Base-by-base conservation (phyloP, 2,888 invertebrate genomes). In the Eilema depressum region DNA sequence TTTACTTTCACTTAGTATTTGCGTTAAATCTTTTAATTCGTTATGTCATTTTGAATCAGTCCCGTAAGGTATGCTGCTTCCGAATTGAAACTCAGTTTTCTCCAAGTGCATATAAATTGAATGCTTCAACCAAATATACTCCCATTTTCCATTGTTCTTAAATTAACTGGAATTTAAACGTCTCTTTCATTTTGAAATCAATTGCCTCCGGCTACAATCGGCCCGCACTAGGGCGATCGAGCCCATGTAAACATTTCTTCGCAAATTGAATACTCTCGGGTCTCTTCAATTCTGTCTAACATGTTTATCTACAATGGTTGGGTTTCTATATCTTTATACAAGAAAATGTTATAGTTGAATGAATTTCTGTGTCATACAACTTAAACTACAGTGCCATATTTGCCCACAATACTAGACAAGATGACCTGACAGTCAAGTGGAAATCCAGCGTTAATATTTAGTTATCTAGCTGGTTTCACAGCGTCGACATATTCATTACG, bases 211-310 rank as follows among this genome's bases (percentile, higher is more conserved):
- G 69, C 76, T 76, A 59, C 59, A 59, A 26, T 59, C 26, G 59
- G 26, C 26, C 75, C 82, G 78, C 75, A 77, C 75, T 28, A 26
- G 28, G 59, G 28, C 59, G 59, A 59, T 59, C 17, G 59, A 20
- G 59, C 70, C 70, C 70, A 76, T 77, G 77, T 82, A 81, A 86
- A 86, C 81, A 85, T 86, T 85, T 84, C 77, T 76, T 75, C 78
- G 70, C 75, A 79, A 80, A 77, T 79, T 72, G 75, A 77, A 73
- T 73, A 73, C 68, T 64, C 28, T 56, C 57, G 66, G 59, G 59
- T 66, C 59, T 63, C 68, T 61, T 68, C 28, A 60, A 53, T 56
- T 63, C 63, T 62, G 69, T 61, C 60, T 41, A 41, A 20, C 47
- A 37, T 65, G 62, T 66, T 68, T 66, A 41, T 60, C 60, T 60